Percentiles rank a stretch among this genome's conserved stretches.
Conservation (phyloP, 92 coral and sea anemone species). For the Heliopora coerulea region DNA sequence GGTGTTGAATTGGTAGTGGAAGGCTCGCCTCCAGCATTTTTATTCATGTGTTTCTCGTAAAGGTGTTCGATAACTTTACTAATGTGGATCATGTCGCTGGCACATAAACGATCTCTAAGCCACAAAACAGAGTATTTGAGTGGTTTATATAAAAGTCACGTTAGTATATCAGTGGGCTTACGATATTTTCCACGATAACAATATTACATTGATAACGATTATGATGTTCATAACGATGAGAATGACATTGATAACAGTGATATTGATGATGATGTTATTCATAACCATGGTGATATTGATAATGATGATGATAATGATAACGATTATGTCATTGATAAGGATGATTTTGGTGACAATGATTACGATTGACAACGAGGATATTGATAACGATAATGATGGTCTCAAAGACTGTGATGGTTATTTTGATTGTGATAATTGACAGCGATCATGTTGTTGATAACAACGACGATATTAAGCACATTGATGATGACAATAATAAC, state of each 20-base stretch:
- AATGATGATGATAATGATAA: not conserved
- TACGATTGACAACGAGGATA: not conserved
- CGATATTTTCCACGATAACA: not conserved
- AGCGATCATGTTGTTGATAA: not conserved
- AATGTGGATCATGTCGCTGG: conserved; percentile 97
- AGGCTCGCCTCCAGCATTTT: conserved; percentile 82
- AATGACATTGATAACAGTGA: not conserved
- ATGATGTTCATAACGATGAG: not conserved
- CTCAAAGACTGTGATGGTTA: not conserved
- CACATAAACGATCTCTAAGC: conserved; percentile 85
- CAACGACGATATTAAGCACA: not conserved
- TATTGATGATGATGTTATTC: not conserved
- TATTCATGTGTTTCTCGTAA: conserved; percentile 82
- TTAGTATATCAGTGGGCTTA: too few relatives aligned
- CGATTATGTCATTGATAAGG: not conserved
- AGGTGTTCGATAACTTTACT: conserved; percentile 95
- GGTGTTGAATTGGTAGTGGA: conserved; percentile 61
- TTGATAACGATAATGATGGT: not conserved
- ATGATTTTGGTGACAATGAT: not conserved
- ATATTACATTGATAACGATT: not conserved
- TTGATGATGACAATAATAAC: not conserved
- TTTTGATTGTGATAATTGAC: not conserved
- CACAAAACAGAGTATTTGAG: not conserved
- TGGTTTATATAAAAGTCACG: not conserved
- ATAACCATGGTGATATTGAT: not conserved